Evolutionary conservation across 2,797 vertebrate species (phyloP), one percentile per base, ranked within the genome.

Genomic region (Hippopotamyrus pictus): DNA sequence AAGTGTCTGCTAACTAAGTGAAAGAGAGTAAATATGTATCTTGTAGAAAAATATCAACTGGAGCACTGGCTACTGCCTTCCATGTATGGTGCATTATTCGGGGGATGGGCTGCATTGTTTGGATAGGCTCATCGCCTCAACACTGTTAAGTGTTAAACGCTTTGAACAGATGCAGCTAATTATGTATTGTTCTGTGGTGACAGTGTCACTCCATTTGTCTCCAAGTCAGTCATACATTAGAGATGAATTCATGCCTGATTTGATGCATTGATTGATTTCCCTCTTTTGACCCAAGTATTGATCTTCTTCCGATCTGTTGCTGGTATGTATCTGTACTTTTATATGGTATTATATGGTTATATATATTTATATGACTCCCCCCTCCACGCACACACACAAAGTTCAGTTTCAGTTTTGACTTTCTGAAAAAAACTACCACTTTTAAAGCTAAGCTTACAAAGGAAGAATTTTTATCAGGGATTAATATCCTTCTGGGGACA

Each of bases 131-230:
- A 79, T 79, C 17, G 73, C 73, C 44, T 79, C 73, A 79, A 9
- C 73, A 79, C 33, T 44, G 33, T 79, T 79, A 79, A 79, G 37
- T 79, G 73, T 79, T 79, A 41, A 44, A 44, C 44, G 73, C 73
- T 79, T 41, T 79, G 73, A 79, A 79, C 33, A 79, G 73, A 79
- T 79, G 73, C 73, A 44, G 37, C 73, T 79, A 79, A 79, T 41
- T 79, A 79, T 41, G 37, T 19, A 19, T 7, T 41, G 14, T 79
- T 79, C 73, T 79, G 5, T 79, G 73, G 73, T 79, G 17, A 79
- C 6, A 44, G 14, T 44, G 73, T 44, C 73, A 79, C 33, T 79
- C 33, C 54, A 37, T 76, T 50, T 76, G 6, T 88, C 69, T 88
- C 46, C 25, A 46, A 73, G 87, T 46, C 41, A 51, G 48, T 88